These are phyloP conservation scores for Heliothis peltigera DNA, from an alignment of 2,888 invertebrate species.

Conservation along the genomic window DNA sequence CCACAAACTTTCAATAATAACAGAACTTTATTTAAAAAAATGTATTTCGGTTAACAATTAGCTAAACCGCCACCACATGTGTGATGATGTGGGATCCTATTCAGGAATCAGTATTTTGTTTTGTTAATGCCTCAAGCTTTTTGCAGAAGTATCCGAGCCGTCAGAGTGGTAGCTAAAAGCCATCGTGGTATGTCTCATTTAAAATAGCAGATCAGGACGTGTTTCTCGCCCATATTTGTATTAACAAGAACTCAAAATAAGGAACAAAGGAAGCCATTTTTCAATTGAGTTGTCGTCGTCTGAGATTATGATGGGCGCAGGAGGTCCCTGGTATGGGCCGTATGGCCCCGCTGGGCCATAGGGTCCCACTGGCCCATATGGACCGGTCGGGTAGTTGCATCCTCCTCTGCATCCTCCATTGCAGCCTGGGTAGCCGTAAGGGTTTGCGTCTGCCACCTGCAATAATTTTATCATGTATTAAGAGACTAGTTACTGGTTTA, in stretches of 20 bases:
- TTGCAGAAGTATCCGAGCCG: background rate
- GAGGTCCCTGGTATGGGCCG: slow-evolving; percentile 27
- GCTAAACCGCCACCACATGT: background rate
- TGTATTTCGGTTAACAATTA: background rate
- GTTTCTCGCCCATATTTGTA: background rate
- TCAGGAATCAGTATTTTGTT: background rate
- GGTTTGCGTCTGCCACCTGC: slow-evolving; percentile 40
- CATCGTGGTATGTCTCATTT: background rate
- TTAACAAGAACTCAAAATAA: slow-evolving; percentile 30
- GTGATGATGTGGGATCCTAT: background rate
- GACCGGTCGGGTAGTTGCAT: slow-evolving; percentile 24
- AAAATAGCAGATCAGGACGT: background rate
- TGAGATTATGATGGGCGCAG: slow-evolving; percentile 9
- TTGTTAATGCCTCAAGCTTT: background rate
- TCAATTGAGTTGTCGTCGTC: slow-evolving; percentile 35
- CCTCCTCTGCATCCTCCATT: slow-evolving; percentile 33
- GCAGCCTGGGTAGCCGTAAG: slow-evolving; percentile 37
- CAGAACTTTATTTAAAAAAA: background rate
- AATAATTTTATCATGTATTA: background rate
- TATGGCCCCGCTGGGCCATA: slow-evolving; percentile 22
- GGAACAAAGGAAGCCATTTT: slow-evolving; percentile 43
- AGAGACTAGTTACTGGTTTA: too few relatives aligned
- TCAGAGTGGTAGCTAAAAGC: background rate
- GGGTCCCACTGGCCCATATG: slow-evolving; percentile 23
- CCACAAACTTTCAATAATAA: background rate